These are phyloP conservation scores for Sycophaga agraensis DNA, from an alignment of 1,140 invertebrate species.

Conservation along the genomic window DNA sequence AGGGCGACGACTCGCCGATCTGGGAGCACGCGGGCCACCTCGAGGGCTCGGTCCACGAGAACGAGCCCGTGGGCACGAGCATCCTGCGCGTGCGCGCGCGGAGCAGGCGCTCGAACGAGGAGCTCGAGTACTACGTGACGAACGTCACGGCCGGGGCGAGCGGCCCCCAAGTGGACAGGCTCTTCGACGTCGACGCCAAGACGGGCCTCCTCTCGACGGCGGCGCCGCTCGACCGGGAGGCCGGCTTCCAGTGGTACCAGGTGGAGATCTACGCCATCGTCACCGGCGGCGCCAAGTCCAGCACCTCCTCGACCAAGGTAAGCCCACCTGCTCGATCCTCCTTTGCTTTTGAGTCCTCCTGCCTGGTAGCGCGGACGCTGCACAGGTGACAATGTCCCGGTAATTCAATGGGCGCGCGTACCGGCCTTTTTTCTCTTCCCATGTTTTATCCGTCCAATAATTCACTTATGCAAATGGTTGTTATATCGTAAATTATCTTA, in stretches of 20 bases:
- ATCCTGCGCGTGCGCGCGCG: conserved; percentile 77
- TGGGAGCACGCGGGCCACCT: conserved; percentile 65
- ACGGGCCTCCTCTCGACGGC: conserved; percentile 87
- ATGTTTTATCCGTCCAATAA: background rate
- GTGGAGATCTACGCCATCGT: conserved; percentile 83
- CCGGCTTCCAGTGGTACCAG: conserved; percentile 75
- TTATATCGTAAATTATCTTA: conserved; percentile 15
- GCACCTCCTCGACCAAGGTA: conserved; percentile 80
- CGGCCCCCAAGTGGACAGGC: conserved; percentile 74
- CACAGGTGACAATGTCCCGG: too few species aligned
- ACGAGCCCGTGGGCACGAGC: conserved; percentile 80
- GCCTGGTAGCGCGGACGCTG: too few species aligned
- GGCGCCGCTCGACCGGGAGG: conserved; percentile 80
- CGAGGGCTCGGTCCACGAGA: conserved; percentile 81
- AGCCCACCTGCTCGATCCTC: too few species aligned
- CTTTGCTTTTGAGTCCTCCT: too few species aligned
- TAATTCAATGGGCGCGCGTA: too few species aligned
- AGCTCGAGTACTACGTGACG: conserved; percentile 89
- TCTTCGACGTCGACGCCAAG: conserved; percentile 87
- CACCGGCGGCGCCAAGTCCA: conserved; percentile 62
- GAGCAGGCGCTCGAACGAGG: conserved; percentile 56
- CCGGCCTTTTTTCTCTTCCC: too few species aligned
- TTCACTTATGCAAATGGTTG: conserved; percentile 26
- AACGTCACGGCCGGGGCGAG: conserved; percentile 76
- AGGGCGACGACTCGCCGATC: conserved; percentile 58